Conservation (phyloP, 2,113 vertebrate species). For the Crotalus horridus region DNA sequence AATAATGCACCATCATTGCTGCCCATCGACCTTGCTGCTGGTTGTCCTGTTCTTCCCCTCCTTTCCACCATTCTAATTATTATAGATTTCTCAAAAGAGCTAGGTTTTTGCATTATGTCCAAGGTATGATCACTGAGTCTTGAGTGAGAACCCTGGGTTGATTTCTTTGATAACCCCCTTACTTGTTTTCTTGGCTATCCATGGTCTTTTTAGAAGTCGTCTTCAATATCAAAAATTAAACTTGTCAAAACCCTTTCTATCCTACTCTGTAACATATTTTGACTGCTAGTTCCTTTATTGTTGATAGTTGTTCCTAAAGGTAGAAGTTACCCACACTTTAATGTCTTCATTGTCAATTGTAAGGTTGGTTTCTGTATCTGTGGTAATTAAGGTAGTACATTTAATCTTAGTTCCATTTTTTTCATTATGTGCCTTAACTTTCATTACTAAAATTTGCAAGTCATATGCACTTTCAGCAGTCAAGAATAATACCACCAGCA, state of each 20-base stretch:
- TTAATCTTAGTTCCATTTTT: background rate
- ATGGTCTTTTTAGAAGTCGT: background rate
- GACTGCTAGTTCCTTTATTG: background rate
- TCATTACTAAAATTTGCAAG: background rate
- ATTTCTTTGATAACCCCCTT: background rate
- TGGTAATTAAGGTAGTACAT: background rate
- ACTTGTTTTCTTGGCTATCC: background rate
- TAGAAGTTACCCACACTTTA: background rate
- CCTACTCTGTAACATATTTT: background rate
- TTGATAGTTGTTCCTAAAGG: background rate
- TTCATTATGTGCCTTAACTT: background rate
- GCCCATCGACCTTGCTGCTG: background rate
- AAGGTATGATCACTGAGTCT: background rate
- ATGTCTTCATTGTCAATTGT: background rate
- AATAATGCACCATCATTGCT: background rate
- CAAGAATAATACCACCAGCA: background rate
- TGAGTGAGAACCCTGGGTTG: background rate
- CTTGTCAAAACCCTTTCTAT: background rate
- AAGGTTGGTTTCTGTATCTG: background rate
- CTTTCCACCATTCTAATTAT: background rate
- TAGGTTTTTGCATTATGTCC: background rate
- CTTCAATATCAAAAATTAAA: background rate
- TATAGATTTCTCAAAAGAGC: background rate
- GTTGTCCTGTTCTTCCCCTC: background rate
- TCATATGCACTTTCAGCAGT: background rate